These are phyloP conservation scores for Seriola aureovittata DNA, from an alignment of 2,113 vertebrate genomes.

Conservation along the genomic window DNA sequence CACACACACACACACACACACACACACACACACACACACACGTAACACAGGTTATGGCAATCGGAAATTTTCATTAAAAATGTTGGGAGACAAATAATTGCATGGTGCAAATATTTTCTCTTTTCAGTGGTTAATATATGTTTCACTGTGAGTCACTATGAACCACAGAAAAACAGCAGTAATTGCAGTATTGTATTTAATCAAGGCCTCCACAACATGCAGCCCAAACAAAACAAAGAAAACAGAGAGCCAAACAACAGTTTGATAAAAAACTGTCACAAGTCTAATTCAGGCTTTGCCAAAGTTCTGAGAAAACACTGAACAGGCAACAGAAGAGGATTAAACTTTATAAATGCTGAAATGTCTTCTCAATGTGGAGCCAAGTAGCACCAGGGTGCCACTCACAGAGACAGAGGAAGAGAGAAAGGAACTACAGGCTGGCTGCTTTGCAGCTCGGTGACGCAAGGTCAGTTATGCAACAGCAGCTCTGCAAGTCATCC, in stretches of 20 bases:
- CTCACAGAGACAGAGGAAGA: conserved; percentile 37
- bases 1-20: conserved; percentile 9
- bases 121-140: conserved; percentile 17
- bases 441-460: conserved; percentile 71
- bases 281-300: conserved; percentile 25
- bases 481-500: conserved; percentile 85
- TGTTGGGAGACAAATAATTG: not conserved
- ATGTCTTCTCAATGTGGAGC: conserved; percentile 29
- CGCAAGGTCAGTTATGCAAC: conserved; percentile 89
- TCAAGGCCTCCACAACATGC: not conserved
- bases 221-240: not conserved
- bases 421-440: conserved; percentile 59
- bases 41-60: no score
- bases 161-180: conserved; percentile 18
- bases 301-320: conserved; percentile 21
- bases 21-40: not conserved
- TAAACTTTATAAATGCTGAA: conserved; percentile 53
- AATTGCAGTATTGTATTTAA: conserved; percentile 19
- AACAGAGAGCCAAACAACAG: conserved; percentile 2
- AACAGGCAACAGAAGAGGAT: conserved; percentile 18
- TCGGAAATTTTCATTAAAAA: not conserved
- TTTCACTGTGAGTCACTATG: not conserved
- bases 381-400: conserved; percentile 24
- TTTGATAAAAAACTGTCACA: conserved; percentile 20
- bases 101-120: conserved; percentile 11